A percentile compares a stretch with the other conserved stretches of the same genome.
phyloP scores from a whole-genome alignment of 2,113 vertebrate genomes.

The Gallinago undulata region DNA sequence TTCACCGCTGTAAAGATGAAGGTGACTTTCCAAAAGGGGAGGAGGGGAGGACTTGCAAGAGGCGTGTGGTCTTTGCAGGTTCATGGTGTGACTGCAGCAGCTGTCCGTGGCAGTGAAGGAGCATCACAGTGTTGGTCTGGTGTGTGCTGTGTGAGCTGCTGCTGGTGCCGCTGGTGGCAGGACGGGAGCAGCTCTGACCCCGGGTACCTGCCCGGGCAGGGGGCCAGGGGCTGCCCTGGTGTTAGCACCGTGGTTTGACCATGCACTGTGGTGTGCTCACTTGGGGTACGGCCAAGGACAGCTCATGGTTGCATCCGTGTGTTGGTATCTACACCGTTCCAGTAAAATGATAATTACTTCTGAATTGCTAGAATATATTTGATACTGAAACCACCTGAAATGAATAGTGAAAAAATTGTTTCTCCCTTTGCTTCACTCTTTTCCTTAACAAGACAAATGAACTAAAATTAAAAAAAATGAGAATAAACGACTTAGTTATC shows the following conservation, averaged over 20 bases:
- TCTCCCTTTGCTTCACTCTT: neutral
- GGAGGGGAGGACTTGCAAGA: neutral
- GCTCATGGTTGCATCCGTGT: neutral
- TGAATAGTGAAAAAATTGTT: neutral
- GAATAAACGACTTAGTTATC: neutral
- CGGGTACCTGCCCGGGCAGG: neutral
- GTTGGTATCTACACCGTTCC: neutral
- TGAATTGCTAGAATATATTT: neutral
- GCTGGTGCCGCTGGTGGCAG: neutral
- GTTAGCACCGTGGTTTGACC: neutral
- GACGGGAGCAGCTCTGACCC: neutral
- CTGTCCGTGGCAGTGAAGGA: neutral
- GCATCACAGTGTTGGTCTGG: neutral
- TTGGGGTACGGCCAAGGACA: neutral
- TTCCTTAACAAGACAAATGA: neutral
- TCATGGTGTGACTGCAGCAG: neutral
- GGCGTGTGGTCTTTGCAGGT: accelerated
- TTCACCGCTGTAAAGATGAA: neutral
- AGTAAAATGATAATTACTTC: neutral
- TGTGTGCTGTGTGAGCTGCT: neutral
- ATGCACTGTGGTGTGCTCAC: neutral
- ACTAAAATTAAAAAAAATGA: neutral
- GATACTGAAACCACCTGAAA: neutral
- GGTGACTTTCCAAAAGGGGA: neutral
- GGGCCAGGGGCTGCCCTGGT: neutral